Evolutionary conservation across 2,888 invertebrate species (phyloP), one percentile per base, ranked within the genome.

Genomic region (Steinernema carpocapsae): DNA sequence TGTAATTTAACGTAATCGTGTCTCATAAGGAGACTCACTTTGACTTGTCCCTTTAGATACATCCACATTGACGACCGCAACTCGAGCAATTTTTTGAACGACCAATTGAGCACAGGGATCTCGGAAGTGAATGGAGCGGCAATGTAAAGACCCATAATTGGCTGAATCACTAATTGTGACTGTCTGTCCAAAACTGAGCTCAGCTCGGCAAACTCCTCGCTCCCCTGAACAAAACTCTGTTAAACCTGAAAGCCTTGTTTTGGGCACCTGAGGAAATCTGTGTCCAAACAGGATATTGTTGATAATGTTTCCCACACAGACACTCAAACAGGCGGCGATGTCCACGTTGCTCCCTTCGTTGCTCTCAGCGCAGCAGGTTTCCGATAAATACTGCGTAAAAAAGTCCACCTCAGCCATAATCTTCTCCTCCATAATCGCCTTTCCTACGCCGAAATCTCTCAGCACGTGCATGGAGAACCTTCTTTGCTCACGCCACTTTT

Each of bases 241-340:
- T 17, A 48, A 14, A 48, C 4, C 48, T 7, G 14, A 14, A 17
- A 32, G 10, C 1, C 32, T 32, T 1, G 64, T 1, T 14, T 37
- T 12, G 17, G 37, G 12, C n/a, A 80, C 82, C 76, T 83, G 83
- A 6, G 77, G 73, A 75, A 83, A 86, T 24, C 82, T 80, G 45
- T 79, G 76, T 3, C 85, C 83, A 74, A 86, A 86, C 7, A 86
- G 77, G 76, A 87, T 83, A 64, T 81, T 81, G 74, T 85, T 86
- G 76, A 86, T 86, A 64, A 86, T 86, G 74, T 86, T 86, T 19
- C 86, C 86, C 7, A 86, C 85, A 74, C 86, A 87, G 24, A 83
- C 78, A 0, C 82, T 82, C 7, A 84, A 78, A 3, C 79, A 82
- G 19, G 77, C 76, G 32, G 77, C 78, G 42, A 82, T 73, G 10